These are phyloP conservation scores for Actinernus sp. DNA, from an alignment of 92 coral and sea anemone genomes.

Conservation along the genomic window DNA sequence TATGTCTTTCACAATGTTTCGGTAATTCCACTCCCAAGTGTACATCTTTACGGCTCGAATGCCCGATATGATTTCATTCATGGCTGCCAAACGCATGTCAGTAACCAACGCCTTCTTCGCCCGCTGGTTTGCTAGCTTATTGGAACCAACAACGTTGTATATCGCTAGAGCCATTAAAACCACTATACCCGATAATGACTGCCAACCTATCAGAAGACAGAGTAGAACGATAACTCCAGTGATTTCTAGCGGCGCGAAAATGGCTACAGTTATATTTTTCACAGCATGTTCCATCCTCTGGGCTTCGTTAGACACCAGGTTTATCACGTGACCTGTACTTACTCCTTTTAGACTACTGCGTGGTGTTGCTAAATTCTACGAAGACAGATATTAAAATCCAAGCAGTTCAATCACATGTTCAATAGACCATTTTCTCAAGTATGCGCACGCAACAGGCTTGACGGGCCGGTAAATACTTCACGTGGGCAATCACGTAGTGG, in stretches of 20 bases:
- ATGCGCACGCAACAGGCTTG: too few relatives aligned
- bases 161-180: neutral
- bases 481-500: too few relatives aligned
- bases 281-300: neutral
- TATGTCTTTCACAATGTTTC: too few relatives aligned
- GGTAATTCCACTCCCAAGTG: too few relatives aligned
- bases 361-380: constrained; percentile 4
- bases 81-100: constrained; percentile 13
- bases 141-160: neutral
- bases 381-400: neutral
- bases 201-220: constrained; percentile 15
- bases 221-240: neutral
- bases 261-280: too few relatives aligned
- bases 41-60: too few relatives aligned
- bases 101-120: constrained; percentile 6
- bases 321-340: constrained; percentile 6
- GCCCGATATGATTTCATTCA: too few relatives aligned
- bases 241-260: neutral
- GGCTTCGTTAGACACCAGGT: constrained; percentile 18
- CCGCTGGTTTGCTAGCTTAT: constrained; percentile 7
- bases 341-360: constrained; percentile 3
- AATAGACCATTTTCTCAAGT: too few relatives aligned
- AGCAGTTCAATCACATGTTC: neutral
- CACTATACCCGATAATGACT: constrained; percentile 5
- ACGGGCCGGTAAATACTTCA: too few relatives aligned